Base-by-base conservation (phyloP, 2,888 invertebrate species). In the Hirtodrosophila trivittata region DNA sequence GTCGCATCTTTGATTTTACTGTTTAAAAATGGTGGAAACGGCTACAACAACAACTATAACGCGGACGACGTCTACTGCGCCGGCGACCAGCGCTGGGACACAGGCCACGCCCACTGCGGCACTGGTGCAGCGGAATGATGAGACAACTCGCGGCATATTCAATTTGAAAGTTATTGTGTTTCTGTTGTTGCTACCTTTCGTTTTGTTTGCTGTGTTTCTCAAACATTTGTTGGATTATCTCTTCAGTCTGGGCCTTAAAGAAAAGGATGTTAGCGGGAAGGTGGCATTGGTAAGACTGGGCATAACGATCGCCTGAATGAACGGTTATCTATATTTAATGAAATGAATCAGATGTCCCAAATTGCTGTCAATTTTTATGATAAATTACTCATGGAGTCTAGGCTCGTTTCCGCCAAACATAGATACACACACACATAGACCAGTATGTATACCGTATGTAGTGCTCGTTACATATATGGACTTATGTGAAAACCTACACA, bases 201-300 rank as follows among this genome's bases (percentile, higher is more conserved):
- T 89, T 7, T 43, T 89, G 25, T 85, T 89, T 21, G 89, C 87
- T 0, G 89, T 90, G 12, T 78, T 86, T 8, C 83, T 89, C 1
- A 89, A 89, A 57, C 89, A 89, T 74, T 64, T 90, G 26, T 57
- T 89, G 78, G 89, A 89, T 66, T 90, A 89, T 59, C 75, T 89
- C 18, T 89, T 89, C 39, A 81, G 84, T 2, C 51, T 89, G 52
- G 84, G 88, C 3, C 57, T 75, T 6, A 87, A 86, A 66, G 89
- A 89, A 60, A 89, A 90, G 82, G 90, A 90, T 76, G 89, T 90
- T 14, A 85, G 75, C 69, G 91, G 89, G 35, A 88, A 90, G 73
- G 91, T 90, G 63, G 90, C 90, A 21, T 56, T 90, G 90, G 89
- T 89, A 75, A 89, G 90, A 8, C 7, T 5, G 18, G 10, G 2